Evolutionary conservation across 2,888 invertebrate genomes (phyloP).

Genomic region (Ethmia dodecea): DNA sequence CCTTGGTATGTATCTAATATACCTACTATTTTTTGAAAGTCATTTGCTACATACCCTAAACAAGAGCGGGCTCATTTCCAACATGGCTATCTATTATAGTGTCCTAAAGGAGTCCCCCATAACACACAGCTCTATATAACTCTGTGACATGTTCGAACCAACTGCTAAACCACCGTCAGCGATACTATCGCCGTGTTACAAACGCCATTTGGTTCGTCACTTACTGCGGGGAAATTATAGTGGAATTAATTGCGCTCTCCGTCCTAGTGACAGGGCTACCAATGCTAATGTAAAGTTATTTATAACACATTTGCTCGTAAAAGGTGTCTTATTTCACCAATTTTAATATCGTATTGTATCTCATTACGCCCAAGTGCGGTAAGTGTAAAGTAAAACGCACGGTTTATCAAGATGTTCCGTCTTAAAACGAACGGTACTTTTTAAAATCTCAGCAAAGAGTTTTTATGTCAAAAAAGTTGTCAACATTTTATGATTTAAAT

Average conservation of each 20-base stretch:
- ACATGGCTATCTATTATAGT: neutral
- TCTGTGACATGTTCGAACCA: neutral
- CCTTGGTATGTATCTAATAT: too few species aligned
- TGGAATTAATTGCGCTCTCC: slow-evolving; percentile 6
- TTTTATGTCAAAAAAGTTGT: too few species aligned
- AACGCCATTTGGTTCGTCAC: slow-evolving; percentile 3
- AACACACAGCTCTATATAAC: slow-evolving; percentile 1
- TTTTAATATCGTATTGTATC: too few species aligned
- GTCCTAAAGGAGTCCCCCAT: slow-evolving; percentile 1
- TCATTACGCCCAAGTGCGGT: too few species aligned
- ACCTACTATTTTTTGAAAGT: neutral
- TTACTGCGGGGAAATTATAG: slow-evolving; percentile 2
- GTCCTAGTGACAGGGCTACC: slow-evolving; percentile 4
- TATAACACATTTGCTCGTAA: too few species aligned
- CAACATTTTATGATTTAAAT: too few species aligned
- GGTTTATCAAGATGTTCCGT: too few species aligned
- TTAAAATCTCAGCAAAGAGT: too few species aligned
- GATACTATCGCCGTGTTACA: slow-evolving; percentile 1
- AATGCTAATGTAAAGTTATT: too few species aligned
- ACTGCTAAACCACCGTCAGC: neutral
- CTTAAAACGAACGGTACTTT: too few species aligned
- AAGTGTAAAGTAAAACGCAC: too few species aligned
- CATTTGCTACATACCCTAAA: neutral
- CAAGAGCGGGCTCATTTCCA: neutral
- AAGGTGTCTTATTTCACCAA: too few species aligned